Evolutionary conservation across 1,140 invertebrate species (phyloP).

Genomic region (Polyergus mexicanus): DNA sequence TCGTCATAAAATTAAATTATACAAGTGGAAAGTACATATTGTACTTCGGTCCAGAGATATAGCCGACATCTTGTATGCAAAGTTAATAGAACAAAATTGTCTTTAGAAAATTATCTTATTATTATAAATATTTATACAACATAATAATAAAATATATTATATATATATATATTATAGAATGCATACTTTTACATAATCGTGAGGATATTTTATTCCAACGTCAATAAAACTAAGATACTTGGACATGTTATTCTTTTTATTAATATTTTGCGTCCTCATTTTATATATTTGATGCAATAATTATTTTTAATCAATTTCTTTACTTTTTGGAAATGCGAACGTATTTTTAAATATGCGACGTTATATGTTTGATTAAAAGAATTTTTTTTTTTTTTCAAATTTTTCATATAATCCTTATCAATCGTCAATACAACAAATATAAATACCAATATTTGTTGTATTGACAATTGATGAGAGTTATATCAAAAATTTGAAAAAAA

Average conservation of each 20-base stretch:
- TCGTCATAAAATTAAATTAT: constrained; percentile 14
- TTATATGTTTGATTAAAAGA: no score
- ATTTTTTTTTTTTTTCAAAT: no score
- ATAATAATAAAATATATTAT: background rate
- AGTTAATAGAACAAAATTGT: background rate
- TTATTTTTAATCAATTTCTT: no score
- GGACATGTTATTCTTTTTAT: background rate
- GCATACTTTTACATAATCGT: background rate
- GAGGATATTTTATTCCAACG: background rate
- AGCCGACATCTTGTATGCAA: background rate
- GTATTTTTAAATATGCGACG: no score
- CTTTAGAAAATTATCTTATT: background rate
- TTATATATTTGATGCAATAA: no score
- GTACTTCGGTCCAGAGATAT: background rate
- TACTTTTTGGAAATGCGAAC: no score
- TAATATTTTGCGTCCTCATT: no score
- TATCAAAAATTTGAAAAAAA: background rate
- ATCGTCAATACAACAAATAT: no score
- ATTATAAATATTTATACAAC: background rate
- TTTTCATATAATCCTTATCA: no score
- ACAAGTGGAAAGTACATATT: background rate
- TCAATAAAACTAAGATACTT: background rate
- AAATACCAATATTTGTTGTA: background rate
- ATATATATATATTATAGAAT: background rate
- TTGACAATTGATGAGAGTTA: background rate